Evolutionary conservation across 2,888 invertebrate species (phyloP), one percentile per base, ranked within the genome.

Genomic region (Drosophila rellima): DNA sequence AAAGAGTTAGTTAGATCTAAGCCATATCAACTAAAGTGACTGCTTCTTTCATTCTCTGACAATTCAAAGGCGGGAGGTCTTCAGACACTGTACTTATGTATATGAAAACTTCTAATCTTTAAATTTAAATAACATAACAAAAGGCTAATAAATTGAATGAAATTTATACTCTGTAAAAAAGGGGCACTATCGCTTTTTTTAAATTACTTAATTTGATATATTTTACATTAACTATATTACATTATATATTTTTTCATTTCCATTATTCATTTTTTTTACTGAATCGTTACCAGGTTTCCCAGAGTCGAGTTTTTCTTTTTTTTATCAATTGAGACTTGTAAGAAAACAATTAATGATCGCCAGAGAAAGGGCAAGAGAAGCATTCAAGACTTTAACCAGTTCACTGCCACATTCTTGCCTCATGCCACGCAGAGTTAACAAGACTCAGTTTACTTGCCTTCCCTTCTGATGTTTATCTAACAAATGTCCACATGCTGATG

Each of bases 401-500:
- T 26, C 37, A 7, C 31, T 31, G 35, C 51, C 18, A 23, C 54
- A 54, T 50, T 39, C 20, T 23, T 50, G 5, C 45, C 40, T 37
- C 56, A 62, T 52, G 18, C 35, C 39, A 33, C 18, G 13, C 8
- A 17, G 7, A 15, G 60, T 74, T 64, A 68, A 75, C 74, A 31
- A 75, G 68, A 48, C 59, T 62, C 75, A 68, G 60, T 33, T 75
- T 78, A 63, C 78, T 29, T 54, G 18, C 35, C 15, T 13, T 31
- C 15, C 40, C 29, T 51, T 26, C 80, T 40, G 81, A 83, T 83
- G 84, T 64, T 70, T 71, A 82, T 82, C 81, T 83, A 74, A 74
- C 83, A 74, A 86, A 82, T 86, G 86, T 62, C 56, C 40, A 63
- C 69, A 57, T 63, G 45, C 55, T 42, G 60, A 48, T 56, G 40